Evolutionary conservation across 1,140 invertebrate species (phyloP).

Genomic region (Polypedilum vanderplanki): DNA sequence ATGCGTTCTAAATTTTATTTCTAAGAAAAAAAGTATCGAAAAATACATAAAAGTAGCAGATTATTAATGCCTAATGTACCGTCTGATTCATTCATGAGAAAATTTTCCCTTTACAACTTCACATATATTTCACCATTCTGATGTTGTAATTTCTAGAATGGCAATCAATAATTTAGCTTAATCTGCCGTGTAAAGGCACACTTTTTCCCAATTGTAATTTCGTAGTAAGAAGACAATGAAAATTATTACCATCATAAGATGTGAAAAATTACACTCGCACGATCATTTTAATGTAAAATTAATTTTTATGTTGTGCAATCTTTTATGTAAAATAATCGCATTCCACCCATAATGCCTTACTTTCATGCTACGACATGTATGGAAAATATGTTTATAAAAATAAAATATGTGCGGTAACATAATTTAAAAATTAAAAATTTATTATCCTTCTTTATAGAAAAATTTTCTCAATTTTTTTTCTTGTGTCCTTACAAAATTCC

Average conservation of each 20-base stretch:
- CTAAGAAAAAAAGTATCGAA: no score
- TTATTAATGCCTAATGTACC: background rate
- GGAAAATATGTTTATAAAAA: no score
- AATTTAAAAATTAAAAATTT: conserved; percentile 27
- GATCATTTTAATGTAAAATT: conserved; percentile 27
- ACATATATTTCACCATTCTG: background rate
- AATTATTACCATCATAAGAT: background rate
- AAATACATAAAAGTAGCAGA: background rate
- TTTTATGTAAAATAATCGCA: background rate
- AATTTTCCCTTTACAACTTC: background rate
- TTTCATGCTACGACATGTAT: background rate
- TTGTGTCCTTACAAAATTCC: background rate
- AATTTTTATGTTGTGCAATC: conserved; percentile 22
- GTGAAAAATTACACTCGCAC: background rate
- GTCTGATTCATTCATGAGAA: conserved; percentile 32
- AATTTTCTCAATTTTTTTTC: background rate
- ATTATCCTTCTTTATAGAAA: background rate
- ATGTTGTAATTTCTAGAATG: background rate
- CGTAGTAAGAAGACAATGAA: background rate
- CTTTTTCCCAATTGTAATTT: background rate
- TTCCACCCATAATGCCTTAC: background rate
- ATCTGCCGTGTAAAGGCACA: background rate
- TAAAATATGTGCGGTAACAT: conserved; percentile 25
- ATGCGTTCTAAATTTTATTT: no score
- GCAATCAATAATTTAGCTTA: conserved; percentile 14